Base-by-base conservation (phyloP, 1,140 invertebrate genomes). In the Spodoptera frugiperda region DNA sequence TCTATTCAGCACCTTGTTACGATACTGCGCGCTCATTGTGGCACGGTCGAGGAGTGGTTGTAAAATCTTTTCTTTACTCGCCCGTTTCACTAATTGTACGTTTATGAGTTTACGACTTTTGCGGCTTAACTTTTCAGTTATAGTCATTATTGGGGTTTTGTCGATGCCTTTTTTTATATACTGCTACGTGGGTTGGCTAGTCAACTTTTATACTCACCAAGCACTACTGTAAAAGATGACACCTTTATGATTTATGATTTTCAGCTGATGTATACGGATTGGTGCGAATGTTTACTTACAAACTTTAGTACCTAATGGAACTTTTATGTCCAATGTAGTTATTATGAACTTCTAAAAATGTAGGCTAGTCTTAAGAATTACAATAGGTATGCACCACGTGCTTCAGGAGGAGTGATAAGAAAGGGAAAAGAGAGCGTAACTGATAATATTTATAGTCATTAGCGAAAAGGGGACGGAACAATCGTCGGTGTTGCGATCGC, bases 1-100 rank as follows among this genome's bases (percentile, higher is more conserved):
- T 94, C 94, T 94, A 94, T 94, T 94, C 93, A 93, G 92, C 93
- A 94, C 93, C 93, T 94, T 93, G 93, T 94, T 94, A 94, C 91
- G 92, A 94, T 94, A 94, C 90, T 93, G 89, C 87, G 87, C 84
- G 90, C 91, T 94, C 91, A 94, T 94, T 94, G 92, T 93, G 85
- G 87, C 86, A 86, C 91, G 88, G 87, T 84, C 88, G 89, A 88
- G 80, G 84, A 93, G 91, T 88, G 91, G 88, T 93, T 94, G 91
- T 94, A 94, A 94, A 94, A 94, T 94, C 92, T 93, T 94, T 94
- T 94, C 92, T 94, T 93, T 92, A 93, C 87, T 91, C 84, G 89
- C 85, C 91, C 87, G 89, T 92, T 93, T 94, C 88, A 93, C 92
- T 94, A 94, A 94, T 94, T 94, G 92, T 94, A 92, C 90, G 90